Percentiles rank a stretch among this genome's conserved stretches.
Conservation (phyloP, 2,113 vertebrate genomes). For the Suncus etruscus region DNA sequence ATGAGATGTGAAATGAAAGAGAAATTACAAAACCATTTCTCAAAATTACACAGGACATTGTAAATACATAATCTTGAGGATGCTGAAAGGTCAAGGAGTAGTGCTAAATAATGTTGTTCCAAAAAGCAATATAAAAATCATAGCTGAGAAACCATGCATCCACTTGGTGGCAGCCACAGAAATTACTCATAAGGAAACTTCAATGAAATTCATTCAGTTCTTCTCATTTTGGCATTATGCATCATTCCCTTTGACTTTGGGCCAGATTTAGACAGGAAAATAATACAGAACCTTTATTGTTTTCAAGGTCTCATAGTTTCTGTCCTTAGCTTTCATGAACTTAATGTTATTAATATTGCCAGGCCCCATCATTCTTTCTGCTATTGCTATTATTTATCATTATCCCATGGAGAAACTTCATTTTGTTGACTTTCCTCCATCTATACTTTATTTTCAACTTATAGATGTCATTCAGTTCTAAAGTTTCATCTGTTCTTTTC, state of each 20-base stretch:
- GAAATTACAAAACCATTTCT: conserved; percentile 23
- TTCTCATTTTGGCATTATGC: neutral
- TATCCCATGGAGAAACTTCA: neutral
- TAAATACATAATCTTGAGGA: neutral
- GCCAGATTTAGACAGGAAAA: neutral
- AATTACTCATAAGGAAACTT: conserved; percentile 5
- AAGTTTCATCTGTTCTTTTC: neutral
- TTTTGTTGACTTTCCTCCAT: neutral
- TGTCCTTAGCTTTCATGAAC: neutral
- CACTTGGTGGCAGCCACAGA: neutral
- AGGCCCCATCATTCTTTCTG: neutral
- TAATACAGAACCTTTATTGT: neutral
- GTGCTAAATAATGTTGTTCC: neutral
- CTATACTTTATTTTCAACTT: neutral
- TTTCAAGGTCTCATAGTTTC: neutral
- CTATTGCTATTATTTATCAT: too few species aligned
- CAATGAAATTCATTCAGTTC: neutral
- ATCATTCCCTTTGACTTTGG: neutral
- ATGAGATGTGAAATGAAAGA: neutral
- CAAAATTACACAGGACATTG: neutral
- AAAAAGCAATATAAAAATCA: neutral
- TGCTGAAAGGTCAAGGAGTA: neutral
- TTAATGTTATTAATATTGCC: neutral
- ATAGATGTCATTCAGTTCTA: neutral
- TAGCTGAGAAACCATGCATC: conserved; percentile 3